These are phyloP conservation scores for Geotrupes spiniger DNA, from an alignment of 2,888 invertebrate genomes.

Conservation along the genomic window DNA sequence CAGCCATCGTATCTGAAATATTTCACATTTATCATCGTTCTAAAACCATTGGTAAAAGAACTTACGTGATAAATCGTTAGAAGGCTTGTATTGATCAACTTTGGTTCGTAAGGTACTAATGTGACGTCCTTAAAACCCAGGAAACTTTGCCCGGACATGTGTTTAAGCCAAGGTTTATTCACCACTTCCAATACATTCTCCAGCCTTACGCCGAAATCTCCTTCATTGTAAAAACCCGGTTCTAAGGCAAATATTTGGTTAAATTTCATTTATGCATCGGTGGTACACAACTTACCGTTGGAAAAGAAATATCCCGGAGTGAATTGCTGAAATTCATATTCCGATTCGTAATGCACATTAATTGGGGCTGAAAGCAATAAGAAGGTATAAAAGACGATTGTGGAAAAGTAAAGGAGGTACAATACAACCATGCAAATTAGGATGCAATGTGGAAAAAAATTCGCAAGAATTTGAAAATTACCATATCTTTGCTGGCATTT, in stretches of 20 bases:
- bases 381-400: neutral
- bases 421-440: too few relatives aligned
- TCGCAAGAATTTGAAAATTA: too few relatives aligned
- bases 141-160: constrained; percentile 54
- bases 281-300: constrained; percentile 56
- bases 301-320: constrained; percentile 77
- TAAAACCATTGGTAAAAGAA: constrained; percentile 18
- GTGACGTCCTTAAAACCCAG: constrained; percentile 79
- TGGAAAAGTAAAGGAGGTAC: too few relatives aligned
- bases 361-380: constrained; percentile 66
- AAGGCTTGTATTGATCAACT: constrained; percentile 73
- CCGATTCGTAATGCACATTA: constrained; percentile 62
- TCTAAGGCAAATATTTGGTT: constrained; percentile 48
- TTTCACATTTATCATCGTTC: constrained; percentile 5
- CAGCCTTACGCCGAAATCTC: constrained; percentile 81
- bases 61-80: constrained; percentile 78
- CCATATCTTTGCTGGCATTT: too few relatives aligned
- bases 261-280: neutral
- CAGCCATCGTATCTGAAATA: constrained; percentile 69
- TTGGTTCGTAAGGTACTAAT: constrained; percentile 83
- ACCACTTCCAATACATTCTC: constrained; percentile 81
- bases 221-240: constrained; percentile 85
- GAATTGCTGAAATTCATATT: constrained; percentile 56
- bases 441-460: too few relatives aligned
- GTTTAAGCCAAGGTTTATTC: constrained; percentile 50